A percentile compares a stretch with the other conserved stretches of the same genome.
Evolutionary conservation across 30 jellyfish, hydroid and myxozoan genomes (phyloP).

Genomic region (Catostylus mosaicus): DNA sequence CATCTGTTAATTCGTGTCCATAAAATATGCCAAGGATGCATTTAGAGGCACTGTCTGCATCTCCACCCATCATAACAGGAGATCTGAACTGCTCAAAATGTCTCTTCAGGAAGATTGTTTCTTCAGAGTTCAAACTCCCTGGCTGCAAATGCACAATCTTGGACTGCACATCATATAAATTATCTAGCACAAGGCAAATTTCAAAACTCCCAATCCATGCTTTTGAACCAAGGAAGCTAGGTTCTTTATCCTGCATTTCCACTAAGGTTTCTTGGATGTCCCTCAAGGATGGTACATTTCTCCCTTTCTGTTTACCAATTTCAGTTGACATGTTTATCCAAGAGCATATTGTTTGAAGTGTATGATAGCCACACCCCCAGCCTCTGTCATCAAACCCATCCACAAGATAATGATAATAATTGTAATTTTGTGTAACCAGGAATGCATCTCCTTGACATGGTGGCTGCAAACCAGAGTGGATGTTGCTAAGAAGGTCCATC

Average conservation of each 20-base stretch:
- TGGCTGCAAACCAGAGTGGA: conserved; percentile 29
- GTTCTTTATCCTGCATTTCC: conserved; percentile 60
- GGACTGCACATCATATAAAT: conserved; percentile 58
- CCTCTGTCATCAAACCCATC: conserved; percentile 76
- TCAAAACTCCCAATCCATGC: conserved; percentile 85
- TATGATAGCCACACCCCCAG: conserved; percentile 91
- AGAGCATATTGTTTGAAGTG: conserved; percentile 80
- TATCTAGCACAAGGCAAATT: conserved; percentile 61
- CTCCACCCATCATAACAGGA: conserved; percentile 92
- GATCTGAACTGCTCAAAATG: conserved; percentile 52
- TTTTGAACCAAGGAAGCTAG: conserved; percentile 65
- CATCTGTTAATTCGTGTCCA: not conserved
- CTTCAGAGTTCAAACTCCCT: conserved; percentile 23
- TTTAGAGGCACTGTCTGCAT: conserved; percentile 74
- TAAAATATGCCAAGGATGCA: conserved; percentile 56
- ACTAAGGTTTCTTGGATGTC: conserved; percentile 55
- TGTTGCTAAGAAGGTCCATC: conserved; percentile 16
- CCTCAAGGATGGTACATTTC: conserved; percentile 54
- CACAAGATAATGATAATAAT: conserved; percentile 59
- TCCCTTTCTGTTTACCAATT: conserved; percentile 4
- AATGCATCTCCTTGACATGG: conserved; percentile 1
- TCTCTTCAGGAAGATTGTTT: conserved; percentile 3
- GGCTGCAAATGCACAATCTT: conserved; percentile 48
- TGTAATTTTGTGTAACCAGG: conserved; percentile 7
- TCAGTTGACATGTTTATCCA: conserved; percentile 55